Evolutionary conservation across 53 echinoderm and acorn worm genomes (phyloP), one percentile per base, ranked within the genome.

Genomic region (Luidia sarsii): DNA sequence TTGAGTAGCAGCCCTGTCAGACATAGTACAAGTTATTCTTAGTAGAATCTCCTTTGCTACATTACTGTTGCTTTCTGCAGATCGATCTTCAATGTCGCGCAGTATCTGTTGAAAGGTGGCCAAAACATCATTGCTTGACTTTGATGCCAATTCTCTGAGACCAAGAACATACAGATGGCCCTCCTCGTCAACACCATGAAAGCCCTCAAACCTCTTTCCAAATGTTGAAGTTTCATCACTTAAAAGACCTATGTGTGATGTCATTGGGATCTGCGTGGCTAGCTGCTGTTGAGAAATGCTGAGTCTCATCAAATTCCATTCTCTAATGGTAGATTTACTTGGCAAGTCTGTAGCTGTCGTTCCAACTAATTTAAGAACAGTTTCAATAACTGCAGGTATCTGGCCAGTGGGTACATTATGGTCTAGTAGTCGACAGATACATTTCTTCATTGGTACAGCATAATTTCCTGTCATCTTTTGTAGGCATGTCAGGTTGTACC

Each of bases 221-320:
- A 56, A 81, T 66, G 77, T 86, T 14, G 80, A 84, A 16, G 89
- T 89, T 37, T 89, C 89, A 65, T 89, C 89, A 59, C 89, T 83
- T 21, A 83, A 56, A 18, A 88, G 57, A 8, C 68, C 77, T 31
- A 84, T 25, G 50, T 74, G 65, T 32, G 66, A 41, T 33, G 60
- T 39, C 2, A 23, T 14, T 24, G 88, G 88, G 22, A 83, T 13
- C 32, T 66, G 75, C 61, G 83, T 83, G 22, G 80, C 83, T 33
- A 89, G 57, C 71, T 84, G 89, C 3, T 51, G 46, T 50, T 89
- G 89, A 11, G 84, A 33, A 45, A 87, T 41, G 36, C 59, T 27
- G n/a, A 81, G 60, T 75, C 71, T 30, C 87, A 81, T 81, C 38
- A 71, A 50, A 64, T 87, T 87, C 87, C 87, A 87, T 19, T 81